Base-by-base conservation (phyloP, 2,888 invertebrate genomes). In the Chydorus sphaericus region DNA sequence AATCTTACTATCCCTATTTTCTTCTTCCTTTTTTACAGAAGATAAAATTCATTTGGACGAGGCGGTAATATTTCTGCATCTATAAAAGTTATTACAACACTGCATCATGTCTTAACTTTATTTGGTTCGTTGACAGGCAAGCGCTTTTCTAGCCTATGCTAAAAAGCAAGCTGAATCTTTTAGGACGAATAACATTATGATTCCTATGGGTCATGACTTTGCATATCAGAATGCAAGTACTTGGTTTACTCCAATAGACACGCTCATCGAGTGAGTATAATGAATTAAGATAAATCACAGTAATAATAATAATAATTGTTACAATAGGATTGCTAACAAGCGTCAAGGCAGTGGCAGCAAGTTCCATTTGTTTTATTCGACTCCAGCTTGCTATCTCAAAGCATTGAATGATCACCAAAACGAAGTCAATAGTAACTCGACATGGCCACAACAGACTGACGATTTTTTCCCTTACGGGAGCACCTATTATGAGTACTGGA, bases 201-300 rank as follows among this genome's bases (percentile, higher is more conserved):
- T 92, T 52, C 86, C 92, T 0, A 92, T 92, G 91, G 93, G 93
- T 0, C 83, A 86, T 62, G 93, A 94, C 70, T 93, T 94, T 68
- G 79, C 84, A 63, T 93, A 87, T 67, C 83, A 85, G 61, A 70
- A 73, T 62, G 77, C 77, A 2, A 65, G 70, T 48, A 65, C 67
- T 23, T 89, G 88, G 83, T 94, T 78, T 71, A 78, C 75, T 61
- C 92, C 92, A 69, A 71, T 94, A 70, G 93, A 94, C 67, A 88
- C 84, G 66, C 73, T 96, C 14, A 91, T 94, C 62, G 74, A 79
- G 81, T 86, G 79, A 77, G 80, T 73, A 75, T 28, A 20, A 48
- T 16, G 20, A 4, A 20, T 48, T 16, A n/a, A 16, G 14, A 3
- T 14, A 50, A 8, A 11, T n/a, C n/a, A 2, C 14, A 8, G 52